phyloP scores from a whole-genome alignment of 2,113 vertebrate genomes.

The Acinonyx jubatus region DNA sequence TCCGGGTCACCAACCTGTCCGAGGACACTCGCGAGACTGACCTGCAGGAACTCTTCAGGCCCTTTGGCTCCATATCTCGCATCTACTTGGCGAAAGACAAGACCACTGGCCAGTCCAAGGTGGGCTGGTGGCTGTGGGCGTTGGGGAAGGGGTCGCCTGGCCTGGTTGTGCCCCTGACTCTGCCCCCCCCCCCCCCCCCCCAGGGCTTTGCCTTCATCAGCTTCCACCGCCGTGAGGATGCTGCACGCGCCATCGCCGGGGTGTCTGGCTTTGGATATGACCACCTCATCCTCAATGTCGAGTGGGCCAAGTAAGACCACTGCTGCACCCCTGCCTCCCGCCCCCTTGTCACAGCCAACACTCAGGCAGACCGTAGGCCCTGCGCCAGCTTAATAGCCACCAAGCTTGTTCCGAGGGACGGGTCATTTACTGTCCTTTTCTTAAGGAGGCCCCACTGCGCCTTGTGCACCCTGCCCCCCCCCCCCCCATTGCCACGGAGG shows the following conservation, averaged over 20 bases:
- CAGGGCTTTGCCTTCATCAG: slow-evolving; percentile 99
- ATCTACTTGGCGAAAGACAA: slow-evolving; percentile 99
- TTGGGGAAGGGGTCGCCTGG: accelerated
- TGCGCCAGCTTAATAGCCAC: accelerated
- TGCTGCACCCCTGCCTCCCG: accelerated
- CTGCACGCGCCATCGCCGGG: slow-evolving; percentile 93
- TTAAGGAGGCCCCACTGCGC: accelerated
- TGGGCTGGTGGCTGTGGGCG: slow-evolving; percentile 37
- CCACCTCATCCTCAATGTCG: slow-evolving; percentile 97
- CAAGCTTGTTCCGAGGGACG: neutral
- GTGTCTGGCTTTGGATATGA: slow-evolving; percentile 98
- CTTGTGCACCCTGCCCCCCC: neutral
- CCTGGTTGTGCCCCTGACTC: accelerated
- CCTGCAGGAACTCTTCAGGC: slow-evolving; percentile 97
- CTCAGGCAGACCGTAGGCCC: neutral
- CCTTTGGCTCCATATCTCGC: slow-evolving; percentile 97
- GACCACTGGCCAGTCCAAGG: slow-evolving; percentile 98
- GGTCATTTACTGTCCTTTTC: neutral
- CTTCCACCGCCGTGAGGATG: slow-evolving; percentile 96
- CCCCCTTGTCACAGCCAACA: accelerated
- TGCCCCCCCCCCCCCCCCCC: neutral
- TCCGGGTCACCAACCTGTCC: slow-evolving; percentile 97
- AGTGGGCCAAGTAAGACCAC: slow-evolving; percentile 96
- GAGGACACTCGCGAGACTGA: slow-evolving; percentile 98
- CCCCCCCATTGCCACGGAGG: accelerated